Conservation (phyloP, 2,888 invertebrate genomes). For the Cerceris ruficornis region DNA sequence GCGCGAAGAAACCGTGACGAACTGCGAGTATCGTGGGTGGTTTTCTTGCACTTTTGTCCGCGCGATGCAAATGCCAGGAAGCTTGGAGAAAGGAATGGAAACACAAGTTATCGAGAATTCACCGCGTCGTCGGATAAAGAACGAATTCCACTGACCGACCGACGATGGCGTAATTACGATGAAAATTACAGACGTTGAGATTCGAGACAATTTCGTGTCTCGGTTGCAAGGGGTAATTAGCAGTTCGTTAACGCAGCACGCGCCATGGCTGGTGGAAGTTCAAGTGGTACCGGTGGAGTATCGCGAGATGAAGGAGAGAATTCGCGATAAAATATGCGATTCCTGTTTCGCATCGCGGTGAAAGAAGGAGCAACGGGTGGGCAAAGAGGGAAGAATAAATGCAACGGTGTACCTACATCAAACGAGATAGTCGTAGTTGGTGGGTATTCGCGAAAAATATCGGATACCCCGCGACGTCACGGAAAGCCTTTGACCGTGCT, state of each 20-base stretch:
- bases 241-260: slow-evolving; percentile 21
- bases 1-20: slow-evolving; percentile 18
- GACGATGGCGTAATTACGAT: slow-evolving; percentile 23
- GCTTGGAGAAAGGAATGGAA: neutral
- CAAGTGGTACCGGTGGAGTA: neutral
- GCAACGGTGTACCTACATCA: neutral
- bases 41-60: neutral
- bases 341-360: neutral
- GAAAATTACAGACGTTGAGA: slow-evolving; percentile 10
- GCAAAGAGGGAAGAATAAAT: too few species aligned
- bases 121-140: neutral
- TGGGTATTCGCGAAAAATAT: too few species aligned
- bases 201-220: slow-evolving; percentile 22
- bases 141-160: neutral
- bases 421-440: neutral
- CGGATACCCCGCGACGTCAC: neutral
- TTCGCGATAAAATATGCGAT: neutral
- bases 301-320: neutral
- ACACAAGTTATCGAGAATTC: slow-evolving; percentile 5
- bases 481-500: neutral
- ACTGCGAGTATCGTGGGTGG: slow-evolving; percentile 25
- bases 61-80: neutral
- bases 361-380: neutral
- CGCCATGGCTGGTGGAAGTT: too few species aligned
- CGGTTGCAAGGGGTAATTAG: slow-evolving; percentile 30